These are phyloP conservation scores for Frankliniella intonsa DNA, from an alignment of 2,888 invertebrate genomes.

Conservation along the genomic window DNA sequence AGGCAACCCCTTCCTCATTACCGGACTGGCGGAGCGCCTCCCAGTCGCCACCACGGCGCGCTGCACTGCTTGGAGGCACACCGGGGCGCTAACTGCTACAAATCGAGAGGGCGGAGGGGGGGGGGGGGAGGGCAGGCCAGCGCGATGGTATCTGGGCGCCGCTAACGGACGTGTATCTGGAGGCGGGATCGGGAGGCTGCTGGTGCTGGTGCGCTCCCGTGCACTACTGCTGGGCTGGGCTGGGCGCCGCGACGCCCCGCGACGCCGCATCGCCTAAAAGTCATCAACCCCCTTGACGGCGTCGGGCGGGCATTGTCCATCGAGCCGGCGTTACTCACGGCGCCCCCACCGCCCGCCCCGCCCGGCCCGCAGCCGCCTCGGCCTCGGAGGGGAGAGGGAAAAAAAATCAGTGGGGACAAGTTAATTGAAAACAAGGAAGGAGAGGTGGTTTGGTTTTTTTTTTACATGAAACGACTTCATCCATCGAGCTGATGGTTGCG, in stretches of 20 bases:
- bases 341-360: not conserved
- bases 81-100: not conserved
- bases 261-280: not conserved
- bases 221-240: not conserved
- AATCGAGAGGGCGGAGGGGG: not conserved
- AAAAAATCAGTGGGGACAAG: not conserved
- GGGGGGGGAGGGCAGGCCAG: not conserved
- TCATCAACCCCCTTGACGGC: not conserved
- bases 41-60: not conserved
- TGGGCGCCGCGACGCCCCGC: not conserved
- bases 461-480: not conserved
- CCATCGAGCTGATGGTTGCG: not conserved
- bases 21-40: not conserved
- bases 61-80: not conserved
- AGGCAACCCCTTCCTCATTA: not conserved
- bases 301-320: not conserved
- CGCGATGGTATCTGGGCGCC: not conserved
- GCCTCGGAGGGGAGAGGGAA: not conserved
- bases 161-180: constrained; percentile 16
- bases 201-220: not conserved
- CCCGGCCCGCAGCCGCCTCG: not conserved
- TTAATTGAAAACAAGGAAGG: not conserved
- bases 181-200: not conserved
- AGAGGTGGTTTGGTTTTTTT: not conserved
- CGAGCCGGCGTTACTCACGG: not conserved